A percentile compares a stretch with the other conserved stretches of the same genome.
Evolutionary conservation across 2,888 invertebrate genomes (phyloP).

Genomic region (Aproaerema taeniolella): DNA sequence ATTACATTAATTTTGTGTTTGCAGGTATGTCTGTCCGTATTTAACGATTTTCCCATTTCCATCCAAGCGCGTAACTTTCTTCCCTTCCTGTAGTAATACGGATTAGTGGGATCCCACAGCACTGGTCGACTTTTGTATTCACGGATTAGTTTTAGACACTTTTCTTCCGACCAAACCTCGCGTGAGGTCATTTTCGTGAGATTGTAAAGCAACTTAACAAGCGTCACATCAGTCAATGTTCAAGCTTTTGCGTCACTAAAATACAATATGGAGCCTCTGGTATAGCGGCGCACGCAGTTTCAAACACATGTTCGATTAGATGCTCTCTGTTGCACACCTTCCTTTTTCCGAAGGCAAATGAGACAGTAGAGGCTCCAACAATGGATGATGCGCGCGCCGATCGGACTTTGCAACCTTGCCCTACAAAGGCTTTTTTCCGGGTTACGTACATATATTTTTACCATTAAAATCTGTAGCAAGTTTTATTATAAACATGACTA

Average conservation of each 20-base stretch:
- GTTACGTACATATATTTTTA: too few relatives aligned
- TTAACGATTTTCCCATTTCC: slow-evolving; percentile 28
- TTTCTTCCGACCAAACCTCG: slow-evolving; percentile 36
- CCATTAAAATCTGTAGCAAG: too few relatives aligned
- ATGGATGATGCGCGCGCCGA: not conserved
- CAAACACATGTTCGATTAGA: not conserved
- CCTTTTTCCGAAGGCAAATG: too few relatives aligned
- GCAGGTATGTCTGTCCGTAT: slow-evolving; percentile 28
- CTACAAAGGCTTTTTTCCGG: too few relatives aligned
- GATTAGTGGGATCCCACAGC: slow-evolving; percentile 37
- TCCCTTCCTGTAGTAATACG: slow-evolving; percentile 31
- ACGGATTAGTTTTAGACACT: slow-evolving; percentile 35
- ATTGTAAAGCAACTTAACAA: slow-evolving; percentile 27
- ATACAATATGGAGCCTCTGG: not conserved
- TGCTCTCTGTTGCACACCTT: not conserved
- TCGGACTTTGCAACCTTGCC: too few relatives aligned
- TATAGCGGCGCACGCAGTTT: not conserved
- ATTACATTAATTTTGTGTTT: slow-evolving; percentile 39
- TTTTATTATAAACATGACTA: too few relatives aligned
- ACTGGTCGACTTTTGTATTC: slow-evolving; percentile 31
- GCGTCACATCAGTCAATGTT: slow-evolving; percentile 31
- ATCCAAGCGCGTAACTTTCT: slow-evolving; percentile 33
- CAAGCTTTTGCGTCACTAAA: not conserved
- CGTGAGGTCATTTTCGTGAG: slow-evolving; percentile 25
- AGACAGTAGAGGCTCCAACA: not conserved